Percentiles rank a stretch among this genome's conserved stretches.
Conservation (phyloP, 2,797 vertebrate genomes). For the Chaunax sp. region DNA sequence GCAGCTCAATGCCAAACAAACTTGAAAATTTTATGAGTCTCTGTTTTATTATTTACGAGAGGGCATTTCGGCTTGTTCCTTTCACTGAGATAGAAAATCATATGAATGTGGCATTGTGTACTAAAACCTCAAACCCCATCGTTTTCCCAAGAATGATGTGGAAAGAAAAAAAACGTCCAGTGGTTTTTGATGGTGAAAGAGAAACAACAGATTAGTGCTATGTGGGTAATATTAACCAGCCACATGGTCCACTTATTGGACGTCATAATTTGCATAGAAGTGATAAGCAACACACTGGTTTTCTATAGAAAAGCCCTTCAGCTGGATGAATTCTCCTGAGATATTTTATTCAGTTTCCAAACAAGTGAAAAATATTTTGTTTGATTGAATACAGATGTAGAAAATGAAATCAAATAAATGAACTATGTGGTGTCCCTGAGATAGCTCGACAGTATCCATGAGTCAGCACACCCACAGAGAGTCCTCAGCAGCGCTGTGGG, state of each 20-base stretch:
- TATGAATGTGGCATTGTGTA: slow-evolving; percentile 43
- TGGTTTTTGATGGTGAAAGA: slow-evolving; percentile 5
- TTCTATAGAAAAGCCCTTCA: background rate
- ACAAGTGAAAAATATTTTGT: no score
- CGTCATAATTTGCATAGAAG: slow-evolving; percentile 12
- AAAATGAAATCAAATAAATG: no score
- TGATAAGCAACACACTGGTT: slow-evolving; percentile 1
- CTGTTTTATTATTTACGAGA: slow-evolving; percentile 41
- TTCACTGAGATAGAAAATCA: slow-evolving; percentile 38
- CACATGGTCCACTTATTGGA: slow-evolving; percentile 2
- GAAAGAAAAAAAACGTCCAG: no score
- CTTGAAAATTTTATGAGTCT: slow-evolving; percentile 17
- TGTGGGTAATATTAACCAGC: slow-evolving; percentile 24
- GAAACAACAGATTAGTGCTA: slow-evolving; percentile 24
- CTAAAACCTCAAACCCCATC: slow-evolving; percentile 19
- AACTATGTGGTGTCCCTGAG: no score
- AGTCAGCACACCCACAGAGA: no score
- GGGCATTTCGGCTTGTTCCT: slow-evolving; percentile 30
- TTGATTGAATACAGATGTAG: no score
- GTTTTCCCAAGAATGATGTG: slow-evolving; percentile 3
- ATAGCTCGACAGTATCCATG: no score
- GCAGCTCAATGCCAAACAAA: slow-evolving; percentile 12
- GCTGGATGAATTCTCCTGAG: slow-evolving; percentile 10
- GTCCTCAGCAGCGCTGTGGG: no score
- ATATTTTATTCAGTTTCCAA: slow-evolving; percentile 24